Evolutionary conservation across 2,113 vertebrate species (phyloP).

Genomic region (Leptocoma aspasia): DNA sequence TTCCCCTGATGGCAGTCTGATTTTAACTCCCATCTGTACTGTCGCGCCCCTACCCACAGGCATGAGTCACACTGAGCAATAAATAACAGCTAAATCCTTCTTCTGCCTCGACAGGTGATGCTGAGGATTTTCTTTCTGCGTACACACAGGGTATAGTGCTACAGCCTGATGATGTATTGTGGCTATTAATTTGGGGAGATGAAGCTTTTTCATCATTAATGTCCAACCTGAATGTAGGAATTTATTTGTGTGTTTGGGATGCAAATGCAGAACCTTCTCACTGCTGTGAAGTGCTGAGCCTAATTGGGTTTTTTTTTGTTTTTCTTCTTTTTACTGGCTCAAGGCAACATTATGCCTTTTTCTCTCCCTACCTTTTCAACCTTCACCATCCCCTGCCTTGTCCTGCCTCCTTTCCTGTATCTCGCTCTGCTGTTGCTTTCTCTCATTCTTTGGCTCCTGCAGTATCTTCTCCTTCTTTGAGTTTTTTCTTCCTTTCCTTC

Average conservation of each 20-base stretch:
- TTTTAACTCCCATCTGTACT: conserved; percentile 24
- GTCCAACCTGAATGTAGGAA: not conserved
- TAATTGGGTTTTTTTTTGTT: not conserved
- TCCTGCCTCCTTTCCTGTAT: not conserved
- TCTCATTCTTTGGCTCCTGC: not conserved
- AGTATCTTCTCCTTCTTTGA: not conserved
- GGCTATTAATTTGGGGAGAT: conserved; percentile 16
- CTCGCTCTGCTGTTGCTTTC: not conserved
- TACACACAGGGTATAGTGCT: not conserved
- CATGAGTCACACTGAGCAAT: conserved; percentile 28
- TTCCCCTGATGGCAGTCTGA: not conserved
- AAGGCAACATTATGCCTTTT: not conserved
- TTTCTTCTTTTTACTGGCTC: not conserved
- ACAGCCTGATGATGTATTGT: not conserved
- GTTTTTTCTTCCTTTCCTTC: not conserved
- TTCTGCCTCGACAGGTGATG: not conserved
- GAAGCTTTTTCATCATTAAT: not conserved
- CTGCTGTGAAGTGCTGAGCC: not conserved
- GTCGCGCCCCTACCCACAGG: not conserved
- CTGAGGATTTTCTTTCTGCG: not conserved
- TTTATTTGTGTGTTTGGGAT: not conserved
- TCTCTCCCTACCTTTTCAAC: not conserved
- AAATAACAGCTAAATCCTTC: conserved; percentile 28
- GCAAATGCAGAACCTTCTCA: not conserved
- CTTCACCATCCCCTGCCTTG: not conserved